Evolutionary conservation across 1,140 invertebrate species (phyloP).

Genomic region (Euschistus heros): DNA sequence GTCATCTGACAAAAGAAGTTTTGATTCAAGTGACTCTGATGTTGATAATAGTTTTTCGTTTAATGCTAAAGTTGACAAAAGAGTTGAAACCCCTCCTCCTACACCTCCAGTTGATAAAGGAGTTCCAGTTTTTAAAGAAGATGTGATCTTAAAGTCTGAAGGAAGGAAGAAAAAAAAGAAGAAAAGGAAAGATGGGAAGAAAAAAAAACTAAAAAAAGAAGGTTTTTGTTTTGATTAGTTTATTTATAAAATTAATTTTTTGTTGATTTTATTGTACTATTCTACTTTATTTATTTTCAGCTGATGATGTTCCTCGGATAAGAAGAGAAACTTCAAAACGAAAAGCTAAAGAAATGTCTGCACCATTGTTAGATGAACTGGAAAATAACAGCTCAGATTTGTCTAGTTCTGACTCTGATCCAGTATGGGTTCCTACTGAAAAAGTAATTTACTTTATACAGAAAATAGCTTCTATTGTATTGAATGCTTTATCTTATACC

Average conservation of each 20-base stretch:
- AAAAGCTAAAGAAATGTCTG: constrained; percentile 52
- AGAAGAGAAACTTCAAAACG: constrained; percentile 49
- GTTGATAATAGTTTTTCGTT: constrained; percentile 49
- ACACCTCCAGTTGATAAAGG: neutral
- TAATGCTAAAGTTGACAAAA: constrained; percentile 28
- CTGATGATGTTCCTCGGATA: constrained; percentile 37
- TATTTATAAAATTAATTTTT: neutral
- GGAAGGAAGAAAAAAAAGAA: constrained; percentile 15
- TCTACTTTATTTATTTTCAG: neutral
- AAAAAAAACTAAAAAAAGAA: constrained; percentile 21
- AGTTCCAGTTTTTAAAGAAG: neutral
- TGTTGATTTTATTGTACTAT: neutral
- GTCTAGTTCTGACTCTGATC: constrained; percentile 32
- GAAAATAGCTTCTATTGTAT: too few species aligned
- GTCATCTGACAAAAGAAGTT: constrained; percentile 51
- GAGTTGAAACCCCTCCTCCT: constrained; percentile 3
- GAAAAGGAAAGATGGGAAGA: constrained; percentile 17
- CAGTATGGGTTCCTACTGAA: constrained; percentile 51
- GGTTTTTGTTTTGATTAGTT: neutral
- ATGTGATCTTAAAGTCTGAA: neutral
- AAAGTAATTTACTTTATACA: constrained; percentile 2
- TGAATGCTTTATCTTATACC: too few species aligned
- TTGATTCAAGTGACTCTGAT: constrained; percentile 40
- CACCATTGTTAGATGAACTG: constrained; percentile 34
- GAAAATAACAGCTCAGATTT: constrained; percentile 20